Percentiles rank a stretch among this genome's conserved stretches.
Evolutionary conservation across 2,888 invertebrate species (phyloP).

Genomic region (Camponotus fellah): DNA sequence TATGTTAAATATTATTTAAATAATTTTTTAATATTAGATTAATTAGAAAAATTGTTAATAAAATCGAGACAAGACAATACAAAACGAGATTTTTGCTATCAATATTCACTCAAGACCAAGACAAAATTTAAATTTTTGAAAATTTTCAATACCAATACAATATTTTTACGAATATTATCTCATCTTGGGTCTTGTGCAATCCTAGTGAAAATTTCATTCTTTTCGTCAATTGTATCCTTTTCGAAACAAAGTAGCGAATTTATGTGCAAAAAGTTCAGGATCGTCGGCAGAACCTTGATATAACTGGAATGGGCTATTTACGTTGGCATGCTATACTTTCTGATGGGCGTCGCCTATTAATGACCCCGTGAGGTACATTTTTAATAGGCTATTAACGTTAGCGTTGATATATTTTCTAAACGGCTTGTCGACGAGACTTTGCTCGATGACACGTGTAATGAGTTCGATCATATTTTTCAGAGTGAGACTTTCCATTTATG

Average conservation of each 20-base stretch:
- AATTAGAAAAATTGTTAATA: too few relatives aligned
- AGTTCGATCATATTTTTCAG: background rate
- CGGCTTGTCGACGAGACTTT: background rate
- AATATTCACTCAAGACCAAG: too few relatives aligned
- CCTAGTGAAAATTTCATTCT: background rate
- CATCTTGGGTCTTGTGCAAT: too few relatives aligned
- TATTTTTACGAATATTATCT: too few relatives aligned
- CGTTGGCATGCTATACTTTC: background rate
- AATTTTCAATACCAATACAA: too few relatives aligned
- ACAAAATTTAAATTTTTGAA: too few relatives aligned
- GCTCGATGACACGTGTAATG: background rate
- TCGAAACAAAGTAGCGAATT: background rate
- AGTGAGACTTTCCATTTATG: background rate
- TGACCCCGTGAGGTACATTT: slow-evolving; percentile 2
- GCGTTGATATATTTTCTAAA: slow-evolving; percentile 17
- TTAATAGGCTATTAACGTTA: slow-evolving; percentile 34
- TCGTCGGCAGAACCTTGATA: background rate
- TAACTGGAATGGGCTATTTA: background rate
- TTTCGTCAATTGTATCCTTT: background rate
- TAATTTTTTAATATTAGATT: too few relatives aligned
- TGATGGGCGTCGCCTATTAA: slow-evolving; percentile 12
- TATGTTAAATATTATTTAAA: too few relatives aligned
- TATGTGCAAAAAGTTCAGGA: background rate
- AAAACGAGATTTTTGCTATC: too few relatives aligned
- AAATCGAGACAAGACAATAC: too few relatives aligned